Evolutionary conservation across 1,140 invertebrate genomes (phyloP), one percentile per base, ranked within the genome.

Genomic region (Belonocnema kinseyi): DNA sequence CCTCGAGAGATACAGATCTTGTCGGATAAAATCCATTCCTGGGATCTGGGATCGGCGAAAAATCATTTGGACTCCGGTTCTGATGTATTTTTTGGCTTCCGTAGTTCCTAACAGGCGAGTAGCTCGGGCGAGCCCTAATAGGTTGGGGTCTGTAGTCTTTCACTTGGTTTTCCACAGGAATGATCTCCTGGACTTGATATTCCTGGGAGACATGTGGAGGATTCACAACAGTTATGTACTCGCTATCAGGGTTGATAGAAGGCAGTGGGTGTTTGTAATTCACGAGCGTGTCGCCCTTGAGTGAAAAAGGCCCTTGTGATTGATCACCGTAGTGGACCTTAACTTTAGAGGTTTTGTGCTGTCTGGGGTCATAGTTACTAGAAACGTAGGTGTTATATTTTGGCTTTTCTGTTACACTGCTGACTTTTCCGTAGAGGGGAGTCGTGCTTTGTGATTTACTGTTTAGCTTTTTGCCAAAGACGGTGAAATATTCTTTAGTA

Each of bases 401-500:
- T 19, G 84, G 90, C 16, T 84, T 86, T 78, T 88, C 92, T 56
- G 90, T 93, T 73, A 82, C 88, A 72, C 90, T 91, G 81, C 89
- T 91, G 2, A 90, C 90, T 71, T 92, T 92, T 4, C 91, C 87
- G 72, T 93, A 94, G 52, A 86, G 91, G 52, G 92, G 93, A 72
- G 87, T 94, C 26, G 92, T 95, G 84, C 83, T 91, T 78, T 76
- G 88, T 78, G 91, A 80, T 80, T 91, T 90, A 70, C 92, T 92
- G 5, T 82, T 81, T 1, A 96, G 83, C 87, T 95, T 96, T 82
- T 95, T 94, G 0, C 95, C 95, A 80, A 96, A 96, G 77, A 95
- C 93, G 33, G 94, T 95, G 80, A 96, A 95, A 72, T 95, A 95
- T 80, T 95, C 95, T 83, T 94, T 95, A 3, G 95, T 96, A 12